Evolutionary conservation across 2,113 vertebrate genomes (phyloP).

Genomic region (Toxotes jaculatrix): DNA sequence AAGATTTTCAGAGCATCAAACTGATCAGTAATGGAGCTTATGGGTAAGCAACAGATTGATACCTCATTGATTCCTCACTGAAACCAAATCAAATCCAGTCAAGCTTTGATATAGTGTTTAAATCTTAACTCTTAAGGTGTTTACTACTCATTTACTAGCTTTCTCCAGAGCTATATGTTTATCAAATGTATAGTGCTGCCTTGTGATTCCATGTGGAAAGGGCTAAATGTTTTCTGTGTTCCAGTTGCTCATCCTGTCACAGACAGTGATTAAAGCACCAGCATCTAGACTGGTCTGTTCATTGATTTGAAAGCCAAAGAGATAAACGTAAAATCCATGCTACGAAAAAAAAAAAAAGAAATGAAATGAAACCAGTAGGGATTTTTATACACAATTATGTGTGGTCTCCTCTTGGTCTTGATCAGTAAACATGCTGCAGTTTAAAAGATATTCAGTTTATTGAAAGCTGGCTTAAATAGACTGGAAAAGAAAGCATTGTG

Average conservation of each 20-base stretch:
- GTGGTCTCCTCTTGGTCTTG: neutral
- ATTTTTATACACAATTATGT: neutral
- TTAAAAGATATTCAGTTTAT: neutral
- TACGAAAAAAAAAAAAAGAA: neutral
- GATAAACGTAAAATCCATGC: slow-evolving; percentile 22
- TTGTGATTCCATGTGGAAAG: neutral
- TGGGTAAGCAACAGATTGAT: slow-evolving; percentile 84
- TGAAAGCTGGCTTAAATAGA: slow-evolving; percentile 1
- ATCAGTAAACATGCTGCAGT: slow-evolving; percentile 1
- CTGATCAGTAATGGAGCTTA: slow-evolving; percentile 96
- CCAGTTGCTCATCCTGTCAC: neutral
- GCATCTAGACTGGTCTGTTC: neutral
- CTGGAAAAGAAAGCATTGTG: neutral
- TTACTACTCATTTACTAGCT: neutral
- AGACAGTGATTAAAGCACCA: slow-evolving; percentile 6
- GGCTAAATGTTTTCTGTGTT: neutral
- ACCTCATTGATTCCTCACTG: neutral
- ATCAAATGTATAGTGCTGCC: neutral
- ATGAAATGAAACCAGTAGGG: neutral
- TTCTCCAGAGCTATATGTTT: neutral
- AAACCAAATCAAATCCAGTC: neutral
- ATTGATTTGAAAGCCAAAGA: neutral
- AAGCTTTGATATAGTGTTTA: neutral
- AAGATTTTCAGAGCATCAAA: slow-evolving; percentile 95
- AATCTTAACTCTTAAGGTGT: neutral